A percentile compares a stretch with the other conserved stretches of the same genome.
phyloP scores from a whole-genome alignment of 2,113 vertebrate species.

The Prinia subflava region DNA sequence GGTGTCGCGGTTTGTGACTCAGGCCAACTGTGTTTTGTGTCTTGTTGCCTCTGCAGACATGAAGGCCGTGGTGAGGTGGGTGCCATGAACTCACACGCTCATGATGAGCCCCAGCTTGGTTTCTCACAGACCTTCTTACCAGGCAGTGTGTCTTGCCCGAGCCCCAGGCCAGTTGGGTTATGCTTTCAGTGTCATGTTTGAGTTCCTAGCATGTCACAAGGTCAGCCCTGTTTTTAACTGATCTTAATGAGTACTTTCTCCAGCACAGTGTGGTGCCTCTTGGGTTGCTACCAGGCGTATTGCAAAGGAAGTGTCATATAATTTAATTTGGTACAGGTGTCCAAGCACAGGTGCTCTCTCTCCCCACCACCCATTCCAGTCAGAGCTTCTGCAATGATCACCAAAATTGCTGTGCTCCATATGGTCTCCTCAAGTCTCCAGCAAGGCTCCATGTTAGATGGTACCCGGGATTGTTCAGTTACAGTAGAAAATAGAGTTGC shows the following conservation, averaged over 20 bases:
- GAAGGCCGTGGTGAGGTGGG: not conserved
- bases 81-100: rapidly evolving
- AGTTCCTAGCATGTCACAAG: not conserved
- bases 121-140: not conserved
- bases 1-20: not conserved
- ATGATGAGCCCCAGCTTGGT: rapidly evolving
- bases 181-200: not conserved
- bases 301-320: not conserved
- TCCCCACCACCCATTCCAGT: rapidly evolving
- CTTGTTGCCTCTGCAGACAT: rapidly evolving
- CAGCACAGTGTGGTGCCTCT: rapidly evolving
- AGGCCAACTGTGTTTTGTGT: rapidly evolving
- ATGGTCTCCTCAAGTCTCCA: not conserved
- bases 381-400: rapidly evolving
- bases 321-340: not conserved
- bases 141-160: rapidly evolving
- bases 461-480: rapidly evolving
- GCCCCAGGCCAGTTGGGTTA: rapidly evolving
- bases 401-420: rapidly evolving
- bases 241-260: not conserved
- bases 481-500: not conserved
- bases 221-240: not conserved
- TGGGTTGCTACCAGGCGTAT: not conserved
- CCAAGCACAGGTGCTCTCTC: not conserved
- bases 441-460: rapidly evolving